Evolutionary conservation across 2,797 vertebrate genomes (phyloP).

Genomic region (Microtus agrestis): DNA sequence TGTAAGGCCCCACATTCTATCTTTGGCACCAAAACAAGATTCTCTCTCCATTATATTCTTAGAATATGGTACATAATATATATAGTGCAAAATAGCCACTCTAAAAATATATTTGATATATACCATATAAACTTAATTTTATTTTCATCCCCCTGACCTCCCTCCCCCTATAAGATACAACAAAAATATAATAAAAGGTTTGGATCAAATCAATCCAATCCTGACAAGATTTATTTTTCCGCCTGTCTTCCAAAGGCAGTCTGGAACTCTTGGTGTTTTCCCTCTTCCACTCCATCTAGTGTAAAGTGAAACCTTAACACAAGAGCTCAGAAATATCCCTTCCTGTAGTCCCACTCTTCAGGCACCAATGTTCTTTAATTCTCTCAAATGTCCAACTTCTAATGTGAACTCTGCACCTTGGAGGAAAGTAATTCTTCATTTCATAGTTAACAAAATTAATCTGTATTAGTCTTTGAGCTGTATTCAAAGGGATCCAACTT

Average conservation of each 20-base stretch:
- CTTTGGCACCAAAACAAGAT: neutral
- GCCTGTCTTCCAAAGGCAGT: neutral
- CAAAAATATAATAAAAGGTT: neutral
- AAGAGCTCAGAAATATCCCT: neutral
- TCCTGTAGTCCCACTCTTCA: neutral
- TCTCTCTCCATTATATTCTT: neutral
- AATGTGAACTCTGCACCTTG: neutral
- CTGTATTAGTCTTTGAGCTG: neutral
- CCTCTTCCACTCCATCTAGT: neutral
- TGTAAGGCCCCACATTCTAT: neutral
- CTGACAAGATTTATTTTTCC: neutral
- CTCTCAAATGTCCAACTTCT: neutral
- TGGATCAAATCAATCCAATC: neutral
- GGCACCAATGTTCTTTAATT: neutral
- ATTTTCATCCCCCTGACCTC: neutral
- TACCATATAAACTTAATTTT: neutral
- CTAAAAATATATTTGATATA: neutral
- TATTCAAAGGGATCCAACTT: neutral
- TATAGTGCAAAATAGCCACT: neutral
- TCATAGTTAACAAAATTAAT: neutral
- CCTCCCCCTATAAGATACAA: neutral
- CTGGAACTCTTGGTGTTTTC: neutral
- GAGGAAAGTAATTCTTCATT: constrained; percentile 23
- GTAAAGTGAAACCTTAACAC: neutral
- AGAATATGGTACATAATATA: too few relatives aligned